Evolutionary conservation across 2,113 vertebrate genomes (phyloP), one percentile per base, ranked within the genome.

Genomic region (Xenopus laevis): DNA sequence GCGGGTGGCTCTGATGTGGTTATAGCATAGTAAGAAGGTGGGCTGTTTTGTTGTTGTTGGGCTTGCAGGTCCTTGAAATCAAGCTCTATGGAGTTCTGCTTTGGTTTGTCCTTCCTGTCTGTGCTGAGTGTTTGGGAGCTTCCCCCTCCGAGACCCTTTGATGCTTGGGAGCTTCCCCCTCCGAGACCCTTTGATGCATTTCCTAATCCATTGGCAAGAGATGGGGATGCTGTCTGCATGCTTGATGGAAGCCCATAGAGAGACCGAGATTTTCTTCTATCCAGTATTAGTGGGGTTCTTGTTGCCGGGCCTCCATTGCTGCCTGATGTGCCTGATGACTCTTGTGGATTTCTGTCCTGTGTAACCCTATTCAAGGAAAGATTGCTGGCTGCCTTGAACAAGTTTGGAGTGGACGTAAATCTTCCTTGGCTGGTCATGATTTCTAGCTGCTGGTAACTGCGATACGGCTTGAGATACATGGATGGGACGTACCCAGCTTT

Each of bases 391-490:
- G 77, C 71, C 12, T n/a, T 45, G 74, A 63, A 23, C 67, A 94
- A 84, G 82, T 83, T 90, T 0, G 88, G 82, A 3, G 78, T 84
- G 83, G 90, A 92, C 57, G 45, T 1, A 0, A 81, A 78, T 9
- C 90, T 77, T 27, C 85, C 82, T 0, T 64, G 80, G 20, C 3
- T 77, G 2, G 79, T 60, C 1, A 85, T 82, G 50, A 59, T 81
- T 68, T 86, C 86, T 3, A 94, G 83, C 60, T 87, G 88, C 20
- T 81, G 78, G 52, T 89, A 87, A 71, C 92, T 93, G 82, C 68
- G 90, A 83, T 94, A 95, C 0, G 90, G 92, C 68, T 92, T 89
- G 11, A 95, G 91, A 77, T 88, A 93, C 84, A 95, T 87, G 18
- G 93, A 91, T 0, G 96, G 96, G 7, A 96, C 78, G 46, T 93